Percentiles rank a stretch among this genome's conserved stretches.
Evolutionary conservation across 1,140 invertebrate species (phyloP).

Genomic region (Agrypnia vestita): DNA sequence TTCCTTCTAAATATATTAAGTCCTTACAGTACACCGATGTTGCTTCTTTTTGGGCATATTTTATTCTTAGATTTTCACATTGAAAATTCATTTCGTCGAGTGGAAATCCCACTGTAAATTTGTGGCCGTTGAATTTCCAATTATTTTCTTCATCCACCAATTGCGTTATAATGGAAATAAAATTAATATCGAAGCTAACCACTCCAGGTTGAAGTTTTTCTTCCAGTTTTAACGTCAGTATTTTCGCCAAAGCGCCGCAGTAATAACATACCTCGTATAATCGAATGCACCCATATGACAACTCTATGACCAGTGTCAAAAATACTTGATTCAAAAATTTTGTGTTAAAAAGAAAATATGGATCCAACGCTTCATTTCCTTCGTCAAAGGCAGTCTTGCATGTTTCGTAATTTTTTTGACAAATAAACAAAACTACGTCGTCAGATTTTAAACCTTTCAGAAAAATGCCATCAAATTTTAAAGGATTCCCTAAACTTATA

Average conservation of each 20-base stretch:
- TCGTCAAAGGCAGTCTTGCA: background rate
- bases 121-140: slow-evolving; percentile 9
- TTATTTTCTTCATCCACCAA: background rate
- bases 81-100: background rate
- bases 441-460: background rate
- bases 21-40: background rate
- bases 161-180: background rate
- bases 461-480: background rate
- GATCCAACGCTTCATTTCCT: background rate
- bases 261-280: slow-evolving; percentile 9
- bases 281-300: background rate
- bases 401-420: background rate
- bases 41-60: background rate
- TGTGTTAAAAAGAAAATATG: background rate
- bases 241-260: background rate
- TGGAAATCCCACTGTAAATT: background rate
- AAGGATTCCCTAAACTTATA: slow-evolving; percentile 7
- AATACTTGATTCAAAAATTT: background rate
- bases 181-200: background rate
- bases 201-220: background rate
- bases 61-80: background rate
- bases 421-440: slow-evolving; percentile 1
- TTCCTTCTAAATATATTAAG: background rate
- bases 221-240: background rate
- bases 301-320: background rate